Evolutionary conservation across 2,113 vertebrate genomes (phyloP).

Genomic region (Laticauda laticaudata): DNA sequence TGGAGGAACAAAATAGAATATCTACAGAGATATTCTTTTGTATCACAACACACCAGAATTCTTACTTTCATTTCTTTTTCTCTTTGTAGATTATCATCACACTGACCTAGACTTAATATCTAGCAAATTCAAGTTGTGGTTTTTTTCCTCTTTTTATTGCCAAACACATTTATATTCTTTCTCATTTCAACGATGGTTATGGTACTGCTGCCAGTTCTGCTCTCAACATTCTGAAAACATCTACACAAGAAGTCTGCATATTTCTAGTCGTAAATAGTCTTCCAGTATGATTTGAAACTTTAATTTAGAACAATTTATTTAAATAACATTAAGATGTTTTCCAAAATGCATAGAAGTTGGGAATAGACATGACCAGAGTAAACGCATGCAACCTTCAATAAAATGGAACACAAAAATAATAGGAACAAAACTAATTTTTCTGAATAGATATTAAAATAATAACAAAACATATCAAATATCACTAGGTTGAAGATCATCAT

Average conservation of each 20-base stretch:
- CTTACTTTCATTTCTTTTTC: constrained; percentile 50
- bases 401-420: background rate
- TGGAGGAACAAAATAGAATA: constrained; percentile 52
- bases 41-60: constrained; percentile 44
- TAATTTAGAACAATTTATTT: background rate
- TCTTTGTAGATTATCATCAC: constrained; percentile 26
- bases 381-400: background rate
- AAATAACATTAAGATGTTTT: background rate
- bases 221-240: background rate
- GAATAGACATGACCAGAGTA: background rate
- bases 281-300: too few species aligned
- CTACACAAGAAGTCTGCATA: background rate
- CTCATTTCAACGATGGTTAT: background rate
- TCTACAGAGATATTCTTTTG: constrained; percentile 56
- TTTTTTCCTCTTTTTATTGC: background rate
- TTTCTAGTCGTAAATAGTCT: background rate
- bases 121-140: constrained; percentile 42
- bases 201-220: background rate
- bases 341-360: background rate
- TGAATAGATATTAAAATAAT: background rate
- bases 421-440: background rate
- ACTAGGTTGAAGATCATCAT: background rate
- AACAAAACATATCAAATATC: background rate
- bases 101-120: constrained; percentile 25
- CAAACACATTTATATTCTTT: background rate